A percentile compares a stretch with the other conserved stretches of the same genome.
These are phyloP conservation scores for Tenualosa ilisha DNA, from an alignment of 2,797 vertebrate species.

Conservation along the genomic window DNA sequence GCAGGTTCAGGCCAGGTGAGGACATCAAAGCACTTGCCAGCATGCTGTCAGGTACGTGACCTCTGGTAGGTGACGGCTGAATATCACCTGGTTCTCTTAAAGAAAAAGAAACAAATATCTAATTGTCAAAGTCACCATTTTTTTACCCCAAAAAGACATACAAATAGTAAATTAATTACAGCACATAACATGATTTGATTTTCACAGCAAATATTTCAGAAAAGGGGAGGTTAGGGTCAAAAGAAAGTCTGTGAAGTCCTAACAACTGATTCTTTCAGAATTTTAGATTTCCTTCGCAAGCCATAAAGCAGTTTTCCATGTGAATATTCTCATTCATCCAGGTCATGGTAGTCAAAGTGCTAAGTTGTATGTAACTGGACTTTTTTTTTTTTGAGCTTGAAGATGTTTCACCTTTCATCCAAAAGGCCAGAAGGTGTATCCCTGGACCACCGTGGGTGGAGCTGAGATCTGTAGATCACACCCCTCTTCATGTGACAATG, in stretches of 20 bases:
- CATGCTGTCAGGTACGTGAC: neutral
- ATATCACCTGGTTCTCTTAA: neutral
- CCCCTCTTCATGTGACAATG: too few species aligned
- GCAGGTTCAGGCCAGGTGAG: constrained; percentile 1
- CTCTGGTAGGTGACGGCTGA: neutral
- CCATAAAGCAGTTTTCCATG: too few species aligned
- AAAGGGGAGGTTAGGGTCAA: neutral
- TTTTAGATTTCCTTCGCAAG: too few species aligned
- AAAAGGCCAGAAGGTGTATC: too few species aligned
- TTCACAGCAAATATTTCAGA: neutral
- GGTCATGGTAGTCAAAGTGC: too few species aligned
- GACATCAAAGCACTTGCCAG: neutral
- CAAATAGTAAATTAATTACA: neutral
- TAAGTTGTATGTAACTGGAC: too few species aligned
- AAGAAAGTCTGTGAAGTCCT: too few species aligned
- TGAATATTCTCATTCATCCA: too few species aligned
- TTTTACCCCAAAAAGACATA: neutral
- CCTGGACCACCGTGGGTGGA: too few species aligned
- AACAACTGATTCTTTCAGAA: neutral
- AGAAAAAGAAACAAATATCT: neutral
- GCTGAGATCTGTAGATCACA: too few species aligned
- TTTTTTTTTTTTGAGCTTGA: too few species aligned
- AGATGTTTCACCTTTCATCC: too few species aligned
- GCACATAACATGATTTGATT: neutral
- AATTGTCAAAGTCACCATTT: neutral